These are phyloP conservation scores for Bombus sibiricus DNA, from an alignment of 1,140 invertebrate genomes.

Conservation along the genomic window DNA sequence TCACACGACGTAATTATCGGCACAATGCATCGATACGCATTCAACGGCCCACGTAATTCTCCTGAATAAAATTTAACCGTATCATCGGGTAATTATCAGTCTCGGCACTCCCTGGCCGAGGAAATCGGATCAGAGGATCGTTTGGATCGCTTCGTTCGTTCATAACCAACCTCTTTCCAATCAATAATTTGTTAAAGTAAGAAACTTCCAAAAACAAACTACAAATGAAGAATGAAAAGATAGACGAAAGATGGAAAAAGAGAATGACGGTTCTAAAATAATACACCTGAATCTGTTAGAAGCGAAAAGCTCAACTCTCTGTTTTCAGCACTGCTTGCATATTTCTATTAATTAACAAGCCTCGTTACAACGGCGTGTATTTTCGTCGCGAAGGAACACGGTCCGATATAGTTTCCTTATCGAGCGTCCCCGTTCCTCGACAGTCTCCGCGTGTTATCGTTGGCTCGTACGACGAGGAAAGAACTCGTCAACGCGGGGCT, in stretches of 20 bases:
- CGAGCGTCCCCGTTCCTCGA: constrained; percentile 41
- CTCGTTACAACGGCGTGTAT: constrained; percentile 26
- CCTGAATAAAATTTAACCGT: constrained; percentile 35
- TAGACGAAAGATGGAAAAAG: not conserved
- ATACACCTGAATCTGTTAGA: not conserved
- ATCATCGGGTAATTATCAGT: constrained; percentile 48
- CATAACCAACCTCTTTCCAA: not conserved
- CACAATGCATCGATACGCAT: constrained; percentile 39
- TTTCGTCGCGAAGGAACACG: constrained; percentile 4
- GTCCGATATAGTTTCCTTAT: constrained; percentile 52
- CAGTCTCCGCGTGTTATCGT: not conserved
- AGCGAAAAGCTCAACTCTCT: no score
- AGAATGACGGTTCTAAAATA: not conserved
- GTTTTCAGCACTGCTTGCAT: not conserved
- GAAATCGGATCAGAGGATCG: constrained; percentile 30
- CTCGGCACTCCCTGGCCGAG: not conserved
- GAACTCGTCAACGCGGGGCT: constrained; percentile 5
- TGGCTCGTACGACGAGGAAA: not conserved
- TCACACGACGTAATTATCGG: constrained; percentile 14
- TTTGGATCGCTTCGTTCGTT: not conserved
- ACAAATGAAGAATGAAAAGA: not conserved
- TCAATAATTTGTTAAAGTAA: not conserved
- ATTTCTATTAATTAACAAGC: constrained; percentile 60
- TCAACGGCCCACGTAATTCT: constrained; percentile 22
- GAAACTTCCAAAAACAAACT: not conserved